Evolutionary conservation across 2,888 invertebrate species (phyloP).

Genomic region (Rugalucina vietnamica): DNA sequence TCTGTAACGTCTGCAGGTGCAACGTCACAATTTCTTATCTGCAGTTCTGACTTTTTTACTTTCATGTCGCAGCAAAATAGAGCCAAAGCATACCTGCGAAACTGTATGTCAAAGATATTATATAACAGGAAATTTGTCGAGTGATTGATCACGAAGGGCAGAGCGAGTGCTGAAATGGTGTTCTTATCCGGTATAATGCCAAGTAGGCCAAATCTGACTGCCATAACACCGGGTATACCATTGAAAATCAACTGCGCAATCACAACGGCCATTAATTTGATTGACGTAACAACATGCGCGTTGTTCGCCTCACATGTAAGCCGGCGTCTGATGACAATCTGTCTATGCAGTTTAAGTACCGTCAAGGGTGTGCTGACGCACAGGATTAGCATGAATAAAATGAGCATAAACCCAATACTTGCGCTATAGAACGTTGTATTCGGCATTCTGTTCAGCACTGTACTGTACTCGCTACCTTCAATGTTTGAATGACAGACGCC

Average conservation of each 20-base stretch:
- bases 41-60: too few species aligned
- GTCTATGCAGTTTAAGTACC: slow-evolving; percentile 34
- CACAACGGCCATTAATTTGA: slow-evolving; percentile 68
- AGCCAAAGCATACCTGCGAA: too few species aligned
- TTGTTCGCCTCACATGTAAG: neutral
- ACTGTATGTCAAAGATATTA: neutral
- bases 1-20: too few species aligned
- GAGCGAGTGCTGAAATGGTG: slow-evolving; percentile 60
- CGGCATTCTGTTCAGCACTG: too few species aligned
- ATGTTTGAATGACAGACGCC: slow-evolving; percentile 38
- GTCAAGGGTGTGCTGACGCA: slow-evolving; percentile 61
- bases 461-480: slow-evolving; percentile 5
- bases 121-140: slow-evolving; percentile 73
- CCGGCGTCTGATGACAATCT: slow-evolving; percentile 14
- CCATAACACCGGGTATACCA: slow-evolving; percentile 57
- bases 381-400: slow-evolving; percentile 60
- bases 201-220: too few species aligned
- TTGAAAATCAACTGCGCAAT: slow-evolving; percentile 69
- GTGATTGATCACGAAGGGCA: slow-evolving; percentile 64
- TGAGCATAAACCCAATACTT: slow-evolving; percentile 49
- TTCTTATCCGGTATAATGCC: slow-evolving; percentile 61
- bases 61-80: too few species aligned
- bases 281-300: slow-evolving; percentile 56
- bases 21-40: too few species aligned
- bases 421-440: slow-evolving; percentile 43